These are phyloP conservation scores for Takifugu flavidus DNA, from an alignment of 2,113 vertebrate species.

Conservation along the genomic window DNA sequence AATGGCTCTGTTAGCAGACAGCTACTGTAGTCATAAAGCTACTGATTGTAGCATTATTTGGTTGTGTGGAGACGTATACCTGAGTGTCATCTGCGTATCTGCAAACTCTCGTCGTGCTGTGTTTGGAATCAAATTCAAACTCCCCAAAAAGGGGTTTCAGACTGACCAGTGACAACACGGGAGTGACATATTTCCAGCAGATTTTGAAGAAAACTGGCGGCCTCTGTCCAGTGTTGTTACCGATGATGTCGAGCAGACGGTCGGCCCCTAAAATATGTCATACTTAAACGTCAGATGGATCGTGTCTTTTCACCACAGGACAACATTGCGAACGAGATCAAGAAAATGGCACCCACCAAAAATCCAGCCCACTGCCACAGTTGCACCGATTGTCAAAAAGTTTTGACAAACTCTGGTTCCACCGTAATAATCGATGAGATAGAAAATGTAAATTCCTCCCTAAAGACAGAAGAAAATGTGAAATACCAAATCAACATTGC, in stretches of 20 bases:
- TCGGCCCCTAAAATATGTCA: constrained; percentile 25
- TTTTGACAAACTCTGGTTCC: constrained; percentile 44
- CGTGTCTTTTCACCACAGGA: background rate
- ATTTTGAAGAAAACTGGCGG: constrained; percentile 43
- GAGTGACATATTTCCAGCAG: constrained; percentile 48
- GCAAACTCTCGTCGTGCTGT: background rate
- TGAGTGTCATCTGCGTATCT: too few species aligned
- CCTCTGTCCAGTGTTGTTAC: constrained; percentile 45
- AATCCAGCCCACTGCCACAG: constrained; percentile 48
- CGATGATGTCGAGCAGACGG: constrained; percentile 10
- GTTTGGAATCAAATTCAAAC: background rate
- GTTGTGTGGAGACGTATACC: too few species aligned
- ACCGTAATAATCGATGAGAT: constrained; percentile 58
- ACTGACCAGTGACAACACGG: constrained; percentile 49
- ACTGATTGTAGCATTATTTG: too few species aligned
- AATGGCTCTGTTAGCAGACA: too few species aligned
- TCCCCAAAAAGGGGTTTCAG: background rate
- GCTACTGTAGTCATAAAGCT: too few species aligned
- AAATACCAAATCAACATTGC: background rate
- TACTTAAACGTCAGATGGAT: too few species aligned
- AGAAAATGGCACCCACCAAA: constrained; percentile 42
- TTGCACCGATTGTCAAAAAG: constrained; percentile 39
- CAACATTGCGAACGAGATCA: background rate
- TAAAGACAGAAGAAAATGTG: background rate
- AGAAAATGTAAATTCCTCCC: constrained; percentile 64